Base-by-base conservation (phyloP, 2,888 invertebrate genomes). In the Argynnis bischoffii region DNA sequence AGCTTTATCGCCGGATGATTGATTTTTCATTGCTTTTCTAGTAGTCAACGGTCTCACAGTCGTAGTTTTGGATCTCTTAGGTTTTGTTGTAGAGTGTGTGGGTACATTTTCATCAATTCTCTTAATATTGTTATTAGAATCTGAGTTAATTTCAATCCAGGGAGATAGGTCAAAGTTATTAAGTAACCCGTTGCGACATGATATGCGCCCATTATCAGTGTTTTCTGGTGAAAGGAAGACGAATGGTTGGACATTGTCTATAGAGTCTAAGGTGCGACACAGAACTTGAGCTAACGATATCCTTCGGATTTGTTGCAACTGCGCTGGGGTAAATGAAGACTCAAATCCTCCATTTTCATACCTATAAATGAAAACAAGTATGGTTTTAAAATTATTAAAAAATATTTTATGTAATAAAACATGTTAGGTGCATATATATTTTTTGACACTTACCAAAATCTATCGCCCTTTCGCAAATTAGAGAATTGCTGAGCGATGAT, bases 401-500 rank as follows among this genome's bases (percentile, higher is more conserved):
- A 41, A 11, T 8, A 41, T 41, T 41, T 41, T 11, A 35, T 8
- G 11, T 41, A 41, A 41, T 41, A 41, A 41, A 11, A 3, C 35
- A 41, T 41, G 35, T 41, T 41, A 41, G 11, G 35, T 41, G 35
- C 8, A 41, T 8, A 41, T 41, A 41, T 41, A 16, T 35, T n/a
- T 6, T 31, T 21, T n/a, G 16, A 3, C 13, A 67, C 80, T 82
- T 79, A 93, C 96, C 96, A 96, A 83, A 97, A 96, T 69, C 96
- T 90, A 82, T 97, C 96, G 15, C 97, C 97, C 81, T 95, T 95
- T 0, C 96, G 94, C 0, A 97, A 87, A 79, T 96, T 96, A 13
- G 95, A 93, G 80, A 98, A 98, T 84, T 97, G 97, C 78, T 97
- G 96, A 0, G 97, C 97, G 56, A 98, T 96, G 66, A 98, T 96